Conservation (phyloP, 2,888 invertebrate species). For the Drosophila anomalipes region DNA sequence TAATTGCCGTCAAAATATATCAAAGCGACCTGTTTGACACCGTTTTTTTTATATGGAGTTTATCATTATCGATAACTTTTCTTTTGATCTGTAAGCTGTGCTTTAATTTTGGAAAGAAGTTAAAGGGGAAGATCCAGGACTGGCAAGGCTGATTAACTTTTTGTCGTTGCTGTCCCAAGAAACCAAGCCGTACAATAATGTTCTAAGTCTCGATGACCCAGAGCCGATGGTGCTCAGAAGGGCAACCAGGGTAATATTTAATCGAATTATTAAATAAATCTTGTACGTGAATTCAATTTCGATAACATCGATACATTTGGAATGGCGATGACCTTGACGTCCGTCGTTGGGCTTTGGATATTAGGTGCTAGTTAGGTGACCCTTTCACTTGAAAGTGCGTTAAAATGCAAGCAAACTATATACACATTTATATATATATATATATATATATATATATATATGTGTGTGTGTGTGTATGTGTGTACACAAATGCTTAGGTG, state of each 20-base stretch:
- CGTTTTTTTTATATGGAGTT: background rate
- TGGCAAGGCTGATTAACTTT: background rate
- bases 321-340: constrained; percentile 49
- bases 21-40: background rate
- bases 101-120: background rate
- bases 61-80: background rate
- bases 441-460: background rate
- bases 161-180: background rate
- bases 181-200: background rate
- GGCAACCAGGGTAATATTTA: background rate
- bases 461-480: background rate
- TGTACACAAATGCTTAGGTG: background rate
- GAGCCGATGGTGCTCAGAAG: background rate
- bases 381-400: background rate
- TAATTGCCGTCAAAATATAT: background rate
- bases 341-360: constrained; percentile 26
- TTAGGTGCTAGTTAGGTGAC: constrained; percentile 11
- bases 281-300: constrained; percentile 33
- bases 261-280: background rate
- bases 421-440: background rate
- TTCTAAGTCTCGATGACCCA: background rate
- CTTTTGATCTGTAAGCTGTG: background rate
- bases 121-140: background rate
- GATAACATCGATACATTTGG: constrained; percentile 46
- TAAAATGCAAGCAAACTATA: background rate